These are phyloP conservation scores for Pyralis farinalis DNA, from an alignment of 2,888 invertebrate species.

Conservation along the genomic window DNA sequence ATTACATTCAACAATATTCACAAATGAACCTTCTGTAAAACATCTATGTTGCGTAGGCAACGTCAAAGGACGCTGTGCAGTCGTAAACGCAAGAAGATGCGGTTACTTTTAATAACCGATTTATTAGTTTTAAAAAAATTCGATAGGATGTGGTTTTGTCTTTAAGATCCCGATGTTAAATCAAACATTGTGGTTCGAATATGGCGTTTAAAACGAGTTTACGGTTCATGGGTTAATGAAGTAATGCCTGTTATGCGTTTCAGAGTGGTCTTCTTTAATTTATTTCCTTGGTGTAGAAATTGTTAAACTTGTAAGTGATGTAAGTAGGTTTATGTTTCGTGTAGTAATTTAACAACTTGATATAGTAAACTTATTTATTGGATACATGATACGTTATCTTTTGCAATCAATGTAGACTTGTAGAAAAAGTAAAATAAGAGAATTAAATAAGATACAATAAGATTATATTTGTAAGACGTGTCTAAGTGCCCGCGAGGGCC, in stretches of 20 bases:
- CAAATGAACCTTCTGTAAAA: no score
- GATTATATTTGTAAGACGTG: no score
- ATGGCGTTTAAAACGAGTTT: constrained; percentile 36
- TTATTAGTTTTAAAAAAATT: constrained; percentile 57
- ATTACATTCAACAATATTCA: no score
- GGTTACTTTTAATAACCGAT: constrained; percentile 57
- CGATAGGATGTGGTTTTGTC: constrained; percentile 64
- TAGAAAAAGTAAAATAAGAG: no score
- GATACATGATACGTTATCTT: constrained; percentile 21
- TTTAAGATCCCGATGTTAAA: constrained; percentile 41
- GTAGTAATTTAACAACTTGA: constrained; percentile 35
- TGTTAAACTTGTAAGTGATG: constrained; percentile 3
- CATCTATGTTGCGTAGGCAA: constrained; percentile 48
- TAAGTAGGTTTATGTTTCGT: constrained; percentile 36
- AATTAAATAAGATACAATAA: no score
- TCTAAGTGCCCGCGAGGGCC: no score
- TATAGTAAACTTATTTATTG: constrained; percentile 11
- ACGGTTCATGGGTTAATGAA: constrained; percentile 34
- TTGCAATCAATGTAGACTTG: background rate
- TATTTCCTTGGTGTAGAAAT: constrained; percentile 12
- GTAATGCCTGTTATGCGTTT: constrained; percentile 27
- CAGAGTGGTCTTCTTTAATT: constrained; percentile 24
- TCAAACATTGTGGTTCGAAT: constrained; percentile 49
- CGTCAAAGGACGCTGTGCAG: constrained; percentile 36
- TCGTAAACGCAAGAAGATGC: constrained; percentile 48